Conservation (phyloP, 2,113 vertebrate genomes). For the Tachuris rubrigastra region DNA sequence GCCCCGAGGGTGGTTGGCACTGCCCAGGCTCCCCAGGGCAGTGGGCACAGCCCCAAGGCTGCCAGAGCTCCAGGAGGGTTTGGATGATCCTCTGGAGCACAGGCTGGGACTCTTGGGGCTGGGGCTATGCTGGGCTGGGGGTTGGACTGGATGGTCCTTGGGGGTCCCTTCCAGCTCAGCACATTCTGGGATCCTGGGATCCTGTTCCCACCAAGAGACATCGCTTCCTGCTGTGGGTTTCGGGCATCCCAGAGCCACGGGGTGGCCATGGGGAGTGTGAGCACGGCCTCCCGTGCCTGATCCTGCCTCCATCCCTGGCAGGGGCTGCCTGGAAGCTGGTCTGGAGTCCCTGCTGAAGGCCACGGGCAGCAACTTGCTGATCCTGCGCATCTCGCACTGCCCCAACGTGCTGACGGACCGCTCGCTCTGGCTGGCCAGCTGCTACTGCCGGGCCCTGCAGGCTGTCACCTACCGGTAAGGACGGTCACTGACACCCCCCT, state of each 20-base stretch:
- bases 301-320: neutral
- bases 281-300: rapidly evolving
- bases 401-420: constrained; percentile 97
- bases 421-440: constrained; percentile 98
- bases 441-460: constrained; percentile 96
- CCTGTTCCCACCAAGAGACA: rapidly evolving
- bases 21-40: too few species aligned
- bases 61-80: neutral
- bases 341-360: constrained; percentile 95
- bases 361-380: constrained; percentile 92
- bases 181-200: neutral
- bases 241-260: rapidly evolving
- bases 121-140: neutral
- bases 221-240: neutral
- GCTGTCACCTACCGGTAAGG: constrained; percentile 94
- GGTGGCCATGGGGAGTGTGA: rapidly evolving
- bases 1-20: too few species aligned
- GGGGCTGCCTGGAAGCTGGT: constrained; percentile 94
- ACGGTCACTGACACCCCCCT: rapidly evolving
- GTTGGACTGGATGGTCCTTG: neutral
- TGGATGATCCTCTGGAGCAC: neutral
- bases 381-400: constrained; percentile 96
- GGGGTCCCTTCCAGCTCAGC: neutral
- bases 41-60: too few species aligned
- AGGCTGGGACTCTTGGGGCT: neutral